These are phyloP conservation scores for Pampus argenteus DNA, from an alignment of 2,797 vertebrate species.

Conservation along the genomic window DNA sequence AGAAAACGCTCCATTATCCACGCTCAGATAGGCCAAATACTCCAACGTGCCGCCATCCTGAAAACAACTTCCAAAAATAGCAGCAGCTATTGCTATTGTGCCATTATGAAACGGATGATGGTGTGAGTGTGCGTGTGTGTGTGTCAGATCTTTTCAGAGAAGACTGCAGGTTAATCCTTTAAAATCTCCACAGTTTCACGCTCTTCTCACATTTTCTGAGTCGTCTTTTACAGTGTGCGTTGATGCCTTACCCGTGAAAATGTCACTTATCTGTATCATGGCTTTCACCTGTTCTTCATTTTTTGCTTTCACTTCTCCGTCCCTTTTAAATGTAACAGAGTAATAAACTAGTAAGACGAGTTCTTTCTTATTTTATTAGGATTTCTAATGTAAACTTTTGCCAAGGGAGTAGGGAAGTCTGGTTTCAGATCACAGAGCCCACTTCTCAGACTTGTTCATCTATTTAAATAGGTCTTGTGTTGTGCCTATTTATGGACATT, in stretches of 20 bases:
- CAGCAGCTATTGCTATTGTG: constrained; percentile 55
- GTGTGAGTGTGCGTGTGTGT: constrained; percentile 21
- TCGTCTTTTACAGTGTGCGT: constrained; percentile 29
- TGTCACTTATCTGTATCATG: background rate
- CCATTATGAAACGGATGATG: constrained; percentile 60
- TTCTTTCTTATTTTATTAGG: background rate
- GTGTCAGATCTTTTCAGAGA: constrained; percentile 47
- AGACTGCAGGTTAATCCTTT: constrained; percentile 61
- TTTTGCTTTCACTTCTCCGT: background rate
- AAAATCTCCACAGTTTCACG: constrained; percentile 24
- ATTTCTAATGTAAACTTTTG: background rate
- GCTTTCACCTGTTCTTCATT: constrained; percentile 6
- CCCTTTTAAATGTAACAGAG: background rate
- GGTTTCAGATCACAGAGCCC: constrained; percentile 6
- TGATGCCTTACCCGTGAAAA: constrained; percentile 11
- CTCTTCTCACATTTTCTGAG: constrained; percentile 21
- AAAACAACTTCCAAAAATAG: constrained; percentile 74
- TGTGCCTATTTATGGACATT: background rate
- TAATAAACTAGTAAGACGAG: no score
- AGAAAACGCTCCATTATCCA: constrained; percentile 67
- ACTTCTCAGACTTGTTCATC: constrained; percentile 8
- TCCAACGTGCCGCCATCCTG: constrained; percentile 46
- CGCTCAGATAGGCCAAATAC: constrained; percentile 60
- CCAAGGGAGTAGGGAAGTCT: constrained; percentile 2
- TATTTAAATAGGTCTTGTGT: constrained; percentile 8